Evolutionary conservation across 1,140 invertebrate species (phyloP), one percentile per base, ranked within the genome.

Genomic region (Rhagoletis zephyria): DNA sequence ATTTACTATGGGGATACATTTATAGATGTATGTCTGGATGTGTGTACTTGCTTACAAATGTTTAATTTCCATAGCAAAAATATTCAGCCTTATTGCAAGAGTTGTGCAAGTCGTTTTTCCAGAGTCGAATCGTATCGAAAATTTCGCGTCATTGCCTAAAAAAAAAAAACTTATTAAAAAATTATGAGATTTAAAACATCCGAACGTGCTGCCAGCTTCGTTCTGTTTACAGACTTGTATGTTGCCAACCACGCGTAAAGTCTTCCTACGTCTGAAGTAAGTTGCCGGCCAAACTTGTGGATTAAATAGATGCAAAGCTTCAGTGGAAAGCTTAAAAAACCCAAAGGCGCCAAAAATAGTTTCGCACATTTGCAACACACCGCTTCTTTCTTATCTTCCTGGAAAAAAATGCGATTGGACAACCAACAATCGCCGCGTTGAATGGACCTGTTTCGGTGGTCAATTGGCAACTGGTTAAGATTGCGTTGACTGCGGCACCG

Each of bases 401-500:
- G 48, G 70, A 48, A 19, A n/a, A 56, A n/a, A 51, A 1, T 42
- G 51, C 42, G 48, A 81, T 48, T 81, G 74, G 74, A 81, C 74
- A 30, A 64, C 9, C 63, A 64, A 81, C 74, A 81, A 81, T 81
- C 74, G 74, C 48, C 48, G n/a, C 19, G 56, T 30, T 81, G n/a
- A 81, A 56, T 81, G 74, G 74, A 81, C 74, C 74, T 81, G 74
- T 81, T 81, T 81, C 74, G n/a, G 45, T 81, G 74, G 74, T n/a
- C 16, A 81, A 59, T 56, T 56, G 74, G 74, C 48, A 81, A 51
- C 74, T 81, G 48, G 74, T 81, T 81, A 81, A 81, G 74, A 81
- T 81, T 81, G 74, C 56, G 74, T 56, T 81, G 74, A 56, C 74
- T 81, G 74, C 3, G 45, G 48, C 74, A 81, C n/a, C 1, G 48